A percentile compares a stretch with the other conserved stretches of the same genome.
These are phyloP conservation scores for Monochamus saltuarius DNA, from an alignment of 1,140 invertebrate species.

Conservation along the genomic window DNA sequence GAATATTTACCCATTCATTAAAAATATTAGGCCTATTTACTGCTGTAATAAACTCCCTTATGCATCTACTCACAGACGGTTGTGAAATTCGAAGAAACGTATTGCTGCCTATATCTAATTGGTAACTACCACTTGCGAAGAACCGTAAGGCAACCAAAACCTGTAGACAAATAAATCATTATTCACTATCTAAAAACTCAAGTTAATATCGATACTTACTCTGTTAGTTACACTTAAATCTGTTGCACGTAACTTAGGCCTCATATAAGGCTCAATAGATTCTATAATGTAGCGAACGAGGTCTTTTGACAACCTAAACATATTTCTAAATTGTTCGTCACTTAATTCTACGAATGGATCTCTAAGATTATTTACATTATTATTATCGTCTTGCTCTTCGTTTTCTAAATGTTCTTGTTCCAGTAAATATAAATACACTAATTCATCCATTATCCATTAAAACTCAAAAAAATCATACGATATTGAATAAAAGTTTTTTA, in stretches of 20 bases:
- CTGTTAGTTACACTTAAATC: slow-evolving; percentile 2
- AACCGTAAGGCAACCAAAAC: slow-evolving; percentile 17
- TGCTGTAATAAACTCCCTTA: no score
- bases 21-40: no score
- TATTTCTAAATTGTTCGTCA: not conserved
- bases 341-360: not conserved
- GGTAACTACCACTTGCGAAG: slow-evolving; percentile 22
- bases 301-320: not conserved
- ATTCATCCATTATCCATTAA: not conserved
- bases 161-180: slow-evolving; percentile 18
- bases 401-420: not conserved
- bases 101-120: slow-evolving; percentile 18
- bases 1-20: no score
- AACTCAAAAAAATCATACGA: not conserved
- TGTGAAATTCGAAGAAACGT: slow-evolving; percentile 7
- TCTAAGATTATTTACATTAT: not conserved
- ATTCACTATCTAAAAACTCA: no score
- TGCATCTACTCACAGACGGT: slow-evolving; percentile 12
- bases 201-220: not conserved
- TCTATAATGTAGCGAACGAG: not conserved
- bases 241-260: not conserved
- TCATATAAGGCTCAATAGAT: not conserved
- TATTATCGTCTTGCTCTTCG: not conserved
- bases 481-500: not conserved
- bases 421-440: not conserved